Percentiles rank a stretch among this genome's conserved stretches.
Evolutionary conservation across 2,888 invertebrate species (phyloP).

Genomic region (Oxycera nigricornis): DNA sequence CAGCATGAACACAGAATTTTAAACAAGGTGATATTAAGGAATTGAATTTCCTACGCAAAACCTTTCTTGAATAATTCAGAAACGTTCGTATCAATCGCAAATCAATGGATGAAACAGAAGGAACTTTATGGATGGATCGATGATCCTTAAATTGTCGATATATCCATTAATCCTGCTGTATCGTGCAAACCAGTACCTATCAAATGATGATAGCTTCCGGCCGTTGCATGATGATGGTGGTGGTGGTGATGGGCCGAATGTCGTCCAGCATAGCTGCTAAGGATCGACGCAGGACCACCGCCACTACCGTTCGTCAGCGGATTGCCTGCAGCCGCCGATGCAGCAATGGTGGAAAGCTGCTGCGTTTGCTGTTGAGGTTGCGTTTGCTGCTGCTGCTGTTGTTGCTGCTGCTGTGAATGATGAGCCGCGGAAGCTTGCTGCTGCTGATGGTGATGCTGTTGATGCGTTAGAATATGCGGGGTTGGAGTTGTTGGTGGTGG

Average conservation of each 20-base stretch:
- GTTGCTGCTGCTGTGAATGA: constrained; percentile 44
- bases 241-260: not conserved
- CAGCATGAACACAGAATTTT: too few relatives aligned
- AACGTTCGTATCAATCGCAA: too few relatives aligned
- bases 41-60: too few relatives aligned
- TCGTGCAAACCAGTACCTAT: constrained; percentile 42
- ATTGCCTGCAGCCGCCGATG: constrained; percentile 42
- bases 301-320: constrained; percentile 41
- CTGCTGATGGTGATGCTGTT: constrained; percentile 47
- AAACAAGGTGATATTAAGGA: too few relatives aligned
- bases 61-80: too few relatives aligned
- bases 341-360: constrained; percentile 33
- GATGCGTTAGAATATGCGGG: constrained; percentile 47
- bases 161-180: constrained; percentile 59
- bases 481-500: constrained; percentile 45
- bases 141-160: constrained; percentile 62
- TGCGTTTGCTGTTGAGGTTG: constrained; percentile 40
- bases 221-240: not conserved
- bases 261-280: constrained; percentile 41
- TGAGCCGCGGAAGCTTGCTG: constrained; percentile 36
- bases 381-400: constrained; percentile 43
- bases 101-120: too few relatives aligned
- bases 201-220: constrained; percentile 6
- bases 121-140: too few relatives aligned
- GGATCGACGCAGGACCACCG: constrained; percentile 42